phyloP scores from a whole-genome alignment of 2,113 vertebrate species.

The Sisor rabdophorus region DNA sequence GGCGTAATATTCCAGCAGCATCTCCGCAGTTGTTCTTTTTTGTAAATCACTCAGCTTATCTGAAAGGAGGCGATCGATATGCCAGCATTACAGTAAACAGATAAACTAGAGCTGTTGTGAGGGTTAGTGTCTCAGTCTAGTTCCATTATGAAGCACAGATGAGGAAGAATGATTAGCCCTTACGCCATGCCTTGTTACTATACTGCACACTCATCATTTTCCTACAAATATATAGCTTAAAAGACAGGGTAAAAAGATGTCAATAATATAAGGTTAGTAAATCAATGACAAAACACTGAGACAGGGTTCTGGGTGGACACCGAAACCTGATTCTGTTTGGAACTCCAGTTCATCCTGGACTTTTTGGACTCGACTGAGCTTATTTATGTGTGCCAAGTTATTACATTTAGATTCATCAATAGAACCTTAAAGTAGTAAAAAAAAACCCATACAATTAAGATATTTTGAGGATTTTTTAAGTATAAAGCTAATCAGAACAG shows the following conservation, averaged over 20 bases:
- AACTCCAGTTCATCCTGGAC: constrained; percentile 8
- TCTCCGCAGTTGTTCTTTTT: constrained; percentile 68
- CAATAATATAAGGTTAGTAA: background rate
- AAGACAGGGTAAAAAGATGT: background rate
- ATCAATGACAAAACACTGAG: background rate
- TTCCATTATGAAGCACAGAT: constrained; percentile 68
- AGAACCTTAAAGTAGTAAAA: constrained; percentile 24
- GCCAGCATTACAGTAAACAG: constrained; percentile 71
- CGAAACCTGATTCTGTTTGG: constrained; percentile 10
- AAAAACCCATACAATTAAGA: too few species aligned
- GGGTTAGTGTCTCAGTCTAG: constrained; percentile 56
- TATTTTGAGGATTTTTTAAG: too few species aligned
- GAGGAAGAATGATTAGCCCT: constrained; percentile 64
- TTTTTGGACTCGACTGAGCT: constrained; percentile 26
- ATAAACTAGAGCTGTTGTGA: constrained; percentile 66
- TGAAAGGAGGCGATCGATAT: constrained; percentile 71
- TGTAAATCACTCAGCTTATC: constrained; percentile 74
- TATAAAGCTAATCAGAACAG: too few species aligned
- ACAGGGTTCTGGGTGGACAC: background rate
- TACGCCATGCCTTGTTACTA: constrained; percentile 22
- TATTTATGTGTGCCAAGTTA: constrained; percentile 43
- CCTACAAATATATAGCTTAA: background rate
- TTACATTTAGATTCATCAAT: constrained; percentile 44
- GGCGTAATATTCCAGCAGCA: constrained; percentile 67
- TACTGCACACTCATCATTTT: constrained; percentile 11